phyloP scores from a whole-genome alignment of 2,888 invertebrate genomes.

The Cephus sareptanus region DNA sequence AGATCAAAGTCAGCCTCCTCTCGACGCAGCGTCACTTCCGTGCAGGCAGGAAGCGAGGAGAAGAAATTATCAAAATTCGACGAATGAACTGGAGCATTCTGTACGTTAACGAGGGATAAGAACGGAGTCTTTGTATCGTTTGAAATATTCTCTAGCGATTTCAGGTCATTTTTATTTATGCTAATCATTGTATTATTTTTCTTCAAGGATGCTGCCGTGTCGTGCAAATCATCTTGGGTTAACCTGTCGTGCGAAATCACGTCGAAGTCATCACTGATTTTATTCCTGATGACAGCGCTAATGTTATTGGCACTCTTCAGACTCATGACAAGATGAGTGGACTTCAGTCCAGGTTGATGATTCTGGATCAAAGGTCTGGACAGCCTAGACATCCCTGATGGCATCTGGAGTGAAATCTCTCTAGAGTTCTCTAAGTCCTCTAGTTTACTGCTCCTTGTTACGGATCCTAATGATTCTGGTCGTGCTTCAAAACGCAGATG shows the following conservation, averaged over 20 bases:
- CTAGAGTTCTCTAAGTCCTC: background rate
- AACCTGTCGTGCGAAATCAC: background rate
- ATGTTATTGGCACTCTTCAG: conserved; percentile 10
- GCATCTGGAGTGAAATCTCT: background rate
- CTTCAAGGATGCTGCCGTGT: background rate
- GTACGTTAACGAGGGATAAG: background rate
- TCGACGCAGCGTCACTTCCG: conserved; percentile 2
- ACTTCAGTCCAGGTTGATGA: conserved; percentile 37
- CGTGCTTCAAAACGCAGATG: conserved; percentile 24
- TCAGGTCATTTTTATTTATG: background rate
- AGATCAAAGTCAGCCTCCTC: background rate
- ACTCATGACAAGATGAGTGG: conserved; percentile 43
- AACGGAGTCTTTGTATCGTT: background rate
- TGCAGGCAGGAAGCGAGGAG: conserved; percentile 4
- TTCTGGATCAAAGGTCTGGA: conserved; percentile 14
- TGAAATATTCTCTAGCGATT: background rate
- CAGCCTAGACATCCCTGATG: conserved; percentile 14
- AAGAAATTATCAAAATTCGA: conserved; percentile 10
- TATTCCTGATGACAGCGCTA: background rate
- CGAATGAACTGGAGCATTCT: background rate
- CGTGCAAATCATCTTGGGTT: background rate
- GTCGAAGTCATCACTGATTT: background rate
- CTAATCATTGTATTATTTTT: background rate
- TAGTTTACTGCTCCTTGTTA: background rate
- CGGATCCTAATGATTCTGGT: conserved; percentile 4